Base-by-base conservation (phyloP, 2,888 invertebrate genomes). In the Eurois occulta region DNA sequence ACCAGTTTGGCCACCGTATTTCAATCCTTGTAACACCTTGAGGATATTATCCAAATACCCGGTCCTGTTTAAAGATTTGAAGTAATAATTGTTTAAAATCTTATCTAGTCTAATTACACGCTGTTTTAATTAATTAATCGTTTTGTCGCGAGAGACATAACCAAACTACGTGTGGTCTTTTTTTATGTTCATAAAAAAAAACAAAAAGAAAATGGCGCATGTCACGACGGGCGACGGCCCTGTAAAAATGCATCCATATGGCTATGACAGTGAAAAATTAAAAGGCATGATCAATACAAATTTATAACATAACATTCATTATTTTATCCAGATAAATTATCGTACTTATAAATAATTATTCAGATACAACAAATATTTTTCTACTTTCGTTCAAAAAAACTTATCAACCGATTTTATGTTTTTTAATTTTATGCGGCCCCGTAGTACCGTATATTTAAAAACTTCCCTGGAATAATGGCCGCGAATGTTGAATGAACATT, bases 401-500 rank as follows among this genome's bases (percentile, higher is more conserved):
- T 52, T 24, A 52, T 10, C 48, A 24, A 52, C 21, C 52, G 24
- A 21, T 21, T n/a, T n/a, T 48, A 48, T 24, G 21, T 24, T 6
- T 71, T 43, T 69, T 21, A 43, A n/a, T 43, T 48, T 58, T 43
- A 71, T 46, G n/a, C 7, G 24, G 18, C 38, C 24, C 8, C n/a
- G 1, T 38, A 16, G 24, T 38, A 38, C n/a, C 16, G 7, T 32
- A 38, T 18, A 28, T 24, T 48, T 48, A 24, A 32, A 28, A 64
- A 43, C 11, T n/a, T 13, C 58, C 58, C 10, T 18, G n/a, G 38
- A 68, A 81, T 64, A 71, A 46, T 38, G 16, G 18, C 67, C n/a
- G 16, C 18, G 43, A 35, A 18, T 72, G 18, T 32, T 64, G 35
- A 81, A 60, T 52, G 38, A 58, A 68, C 16, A n/a, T 48, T 24